Conservation (phyloP, 2,888 invertebrate genomes). For the Octodonta nipae region DNA sequence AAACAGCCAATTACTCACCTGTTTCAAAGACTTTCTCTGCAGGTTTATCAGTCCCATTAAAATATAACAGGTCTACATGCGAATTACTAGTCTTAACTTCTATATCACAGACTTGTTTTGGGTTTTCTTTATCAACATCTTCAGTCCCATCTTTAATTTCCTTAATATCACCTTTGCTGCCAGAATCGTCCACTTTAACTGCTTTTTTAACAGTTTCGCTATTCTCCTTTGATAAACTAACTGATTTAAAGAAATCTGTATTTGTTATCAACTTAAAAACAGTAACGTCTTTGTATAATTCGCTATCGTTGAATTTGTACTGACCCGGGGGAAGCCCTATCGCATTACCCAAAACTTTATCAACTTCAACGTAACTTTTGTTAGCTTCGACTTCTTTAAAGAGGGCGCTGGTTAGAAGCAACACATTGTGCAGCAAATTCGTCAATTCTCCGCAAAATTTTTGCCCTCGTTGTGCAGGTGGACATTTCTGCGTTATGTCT, state of each 20-base stretch:
- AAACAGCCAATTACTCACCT: not conserved
- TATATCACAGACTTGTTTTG: constrained; percentile 2
- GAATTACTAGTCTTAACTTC: too few species aligned
- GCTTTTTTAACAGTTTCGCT: not conserved
- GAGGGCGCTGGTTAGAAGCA: constrained; percentile 26
- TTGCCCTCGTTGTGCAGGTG: constrained; percentile 22
- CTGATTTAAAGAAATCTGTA: constrained; percentile 22
- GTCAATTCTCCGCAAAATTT: constrained; percentile 31
- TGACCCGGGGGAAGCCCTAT: constrained; percentile 27
- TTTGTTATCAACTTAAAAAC: constrained; percentile 24
- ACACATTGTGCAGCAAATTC: constrained; percentile 27
- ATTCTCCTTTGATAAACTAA: constrained; percentile 3
- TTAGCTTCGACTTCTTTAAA: constrained; percentile 25
- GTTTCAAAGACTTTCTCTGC: not conserved
- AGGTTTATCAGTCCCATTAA: too few species aligned
- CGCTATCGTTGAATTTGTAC: constrained; percentile 29
- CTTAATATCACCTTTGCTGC: too few species aligned
- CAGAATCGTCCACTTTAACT: not conserved
- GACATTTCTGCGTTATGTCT: constrained; percentile 26
- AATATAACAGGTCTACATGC: too few species aligned
- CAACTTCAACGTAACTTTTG: constrained; percentile 25
- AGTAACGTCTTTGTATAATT: constrained; percentile 27
- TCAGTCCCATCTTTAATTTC: not conserved
- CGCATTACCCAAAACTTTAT: constrained; percentile 25
- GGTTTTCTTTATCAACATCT: not conserved